Conservation (phyloP, 1,140 invertebrate genomes). For the Formica exsecta region DNA sequence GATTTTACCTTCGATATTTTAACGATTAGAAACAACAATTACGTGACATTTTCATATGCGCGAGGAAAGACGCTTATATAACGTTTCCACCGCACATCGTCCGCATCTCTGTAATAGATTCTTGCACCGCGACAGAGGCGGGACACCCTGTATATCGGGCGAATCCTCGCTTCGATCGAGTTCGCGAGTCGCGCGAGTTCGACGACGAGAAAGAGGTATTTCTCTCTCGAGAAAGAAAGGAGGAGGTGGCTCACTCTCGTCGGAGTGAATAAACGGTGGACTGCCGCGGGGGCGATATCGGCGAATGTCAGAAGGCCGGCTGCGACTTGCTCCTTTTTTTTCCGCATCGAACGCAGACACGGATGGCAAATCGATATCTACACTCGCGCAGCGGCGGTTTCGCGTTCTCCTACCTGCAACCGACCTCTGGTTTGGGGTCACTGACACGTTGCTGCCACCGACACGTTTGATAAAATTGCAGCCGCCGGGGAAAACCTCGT, state of each 20-base stretch:
- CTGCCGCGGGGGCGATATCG: constrained; percentile 68
- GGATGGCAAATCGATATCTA: constrained; percentile 77
- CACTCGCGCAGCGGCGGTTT: constrained; percentile 68
- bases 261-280: constrained; percentile 69
- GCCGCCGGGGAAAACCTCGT: constrained; percentile 47
- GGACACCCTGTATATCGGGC: too few relatives aligned
- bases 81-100: background rate
- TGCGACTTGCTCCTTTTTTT: constrained; percentile 70
- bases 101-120: background rate
- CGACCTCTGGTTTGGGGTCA: constrained; percentile 65
- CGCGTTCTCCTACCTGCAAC: constrained; percentile 71
- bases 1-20: background rate
- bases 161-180: background rate
- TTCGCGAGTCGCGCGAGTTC: background rate
- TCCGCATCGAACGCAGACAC: constrained; percentile 64
- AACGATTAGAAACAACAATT: background rate
- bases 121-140: background rate
- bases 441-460: constrained; percentile 64
- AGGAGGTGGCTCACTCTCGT: constrained; percentile 26
- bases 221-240: constrained; percentile 38
- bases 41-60: background rate
- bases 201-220: constrained; percentile 28
- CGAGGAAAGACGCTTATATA: background rate
- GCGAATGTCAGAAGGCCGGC: constrained; percentile 73
- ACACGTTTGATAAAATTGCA: constrained; percentile 63